Base-by-base conservation (phyloP, 1,140 invertebrate species). In the Drosophila pallidifrons region DNA sequence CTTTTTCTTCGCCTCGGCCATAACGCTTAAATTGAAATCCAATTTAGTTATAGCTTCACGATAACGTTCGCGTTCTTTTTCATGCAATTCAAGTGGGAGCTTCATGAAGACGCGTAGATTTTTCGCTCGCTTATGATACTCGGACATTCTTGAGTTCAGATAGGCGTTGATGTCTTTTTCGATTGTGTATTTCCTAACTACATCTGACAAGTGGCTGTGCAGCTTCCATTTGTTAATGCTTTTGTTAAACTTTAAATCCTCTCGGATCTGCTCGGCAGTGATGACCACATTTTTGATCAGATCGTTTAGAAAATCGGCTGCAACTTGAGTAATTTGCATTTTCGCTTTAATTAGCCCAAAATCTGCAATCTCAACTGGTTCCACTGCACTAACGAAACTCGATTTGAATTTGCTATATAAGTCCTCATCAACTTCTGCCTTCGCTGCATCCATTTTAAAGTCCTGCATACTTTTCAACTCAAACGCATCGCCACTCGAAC, bases 91-190 rank as follows among this genome's bases (percentile, higher is more conserved):
- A 5, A 11, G 0, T 13, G 28, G 2, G 0, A 71, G 11, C 0
- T 0, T 1, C 0, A 0, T 0, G 6, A 87, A 71, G 0, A 16
- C 43, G 0, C 82, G 64, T 3, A 0, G 1, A 32, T 69, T 73
- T 13, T 51, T 61, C 7, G 1, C 1, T 0, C 82, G 79, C 11
- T 82, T 86, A 35, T 28, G 77, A 10, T 79, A 79, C 0, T 86
- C 82, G 1, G 1, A 0, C 10, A 87, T 38, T 11, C 74, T 81
- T n/a, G 6, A 0, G 28, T 38, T 51, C 1, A 86, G 30, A 38
- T 59, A 64, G 0, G 1, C 3, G 15, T 75, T 67, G 1, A 45
- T 5, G 1, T 38, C 30, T 5, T 49, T 75, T 32, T 81, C 75
- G 0, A 10, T 1, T 0, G n/a, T 7, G 20, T 60, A 58, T 0